phyloP scores from a whole-genome alignment of 2,888 invertebrate species.

The Trissonchulus sp. region DNA sequence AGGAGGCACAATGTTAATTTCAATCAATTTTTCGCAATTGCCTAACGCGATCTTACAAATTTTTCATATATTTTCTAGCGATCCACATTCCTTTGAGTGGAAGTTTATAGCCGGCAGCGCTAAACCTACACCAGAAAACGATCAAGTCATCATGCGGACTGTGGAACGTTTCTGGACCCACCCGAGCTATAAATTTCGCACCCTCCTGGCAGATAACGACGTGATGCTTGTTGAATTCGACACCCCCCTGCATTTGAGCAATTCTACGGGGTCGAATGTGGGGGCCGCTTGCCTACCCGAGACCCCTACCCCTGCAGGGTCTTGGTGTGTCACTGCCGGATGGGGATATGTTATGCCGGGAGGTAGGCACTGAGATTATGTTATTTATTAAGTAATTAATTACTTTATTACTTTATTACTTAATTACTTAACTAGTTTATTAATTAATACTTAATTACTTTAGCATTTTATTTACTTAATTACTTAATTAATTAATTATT shows the following conservation, averaged over 20 bases:
- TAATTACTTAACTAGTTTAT: no score
- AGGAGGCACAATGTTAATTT: no score
- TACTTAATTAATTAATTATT: no score
- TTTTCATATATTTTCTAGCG: conserved; percentile 22
- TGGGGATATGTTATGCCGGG: conserved; percentile 60
- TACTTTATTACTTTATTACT: no score
- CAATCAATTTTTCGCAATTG: no score
- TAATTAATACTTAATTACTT: no score
- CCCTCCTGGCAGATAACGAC: conserved; percentile 56
- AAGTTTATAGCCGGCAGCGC: conserved; percentile 14
- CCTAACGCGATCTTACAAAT: no score
- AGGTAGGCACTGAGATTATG: no score
- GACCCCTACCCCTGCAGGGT: conserved; percentile 53
- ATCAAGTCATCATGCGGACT: neutral
- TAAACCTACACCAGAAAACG: conserved; percentile 5
- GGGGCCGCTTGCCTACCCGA: conserved; percentile 59
- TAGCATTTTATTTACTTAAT: no score
- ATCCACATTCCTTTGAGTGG: conserved; percentile 14
- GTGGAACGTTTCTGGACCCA: conserved; percentile 29
- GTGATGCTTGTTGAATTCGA: conserved; percentile 60
- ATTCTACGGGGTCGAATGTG: neutral
- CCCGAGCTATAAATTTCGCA: conserved; percentile 41
- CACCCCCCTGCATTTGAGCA: conserved; percentile 56
- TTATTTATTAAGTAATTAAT: no score
- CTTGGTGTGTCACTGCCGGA: conserved; percentile 54